phyloP scores from a whole-genome alignment of 1,140 invertebrate species.

The Diploscapter pachys region DNA sequence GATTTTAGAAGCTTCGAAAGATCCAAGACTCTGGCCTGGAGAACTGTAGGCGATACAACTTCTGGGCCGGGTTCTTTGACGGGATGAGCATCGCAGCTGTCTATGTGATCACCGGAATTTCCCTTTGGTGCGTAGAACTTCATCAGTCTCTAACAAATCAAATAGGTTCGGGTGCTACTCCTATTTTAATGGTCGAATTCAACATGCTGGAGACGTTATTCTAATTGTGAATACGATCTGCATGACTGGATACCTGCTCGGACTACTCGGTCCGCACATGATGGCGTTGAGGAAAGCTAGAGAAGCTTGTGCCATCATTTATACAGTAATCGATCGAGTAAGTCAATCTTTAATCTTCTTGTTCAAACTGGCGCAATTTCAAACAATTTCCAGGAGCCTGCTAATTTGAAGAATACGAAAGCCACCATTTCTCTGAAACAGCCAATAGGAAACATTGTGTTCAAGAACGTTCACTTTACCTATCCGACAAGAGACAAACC shows the following conservation, averaged over 20 bases:
- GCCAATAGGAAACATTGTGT: conserved; percentile 36
- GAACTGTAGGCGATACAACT: conserved; percentile 21
- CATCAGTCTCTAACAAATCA: background rate
- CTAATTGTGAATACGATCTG: conserved; percentile 27
- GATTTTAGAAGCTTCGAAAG: conserved; percentile 44
- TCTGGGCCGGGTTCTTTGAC: conserved; percentile 37
- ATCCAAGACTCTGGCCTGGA: background rate
- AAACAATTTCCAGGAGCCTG: background rate
- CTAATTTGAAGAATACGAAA: background rate
- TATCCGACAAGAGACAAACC: conserved; percentile 50
- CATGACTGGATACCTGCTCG: conserved; percentile 43
- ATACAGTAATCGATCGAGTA: conserved; percentile 62
- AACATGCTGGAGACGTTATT: conserved; percentile 43
- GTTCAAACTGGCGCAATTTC: background rate
- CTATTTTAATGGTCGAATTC: conserved; percentile 31
- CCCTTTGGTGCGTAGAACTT: conserved; percentile 19
- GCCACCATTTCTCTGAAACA: conserved; percentile 36
- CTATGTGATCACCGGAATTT: conserved; percentile 29
- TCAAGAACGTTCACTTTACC: conserved; percentile 29
- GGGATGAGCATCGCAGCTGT: conserved; percentile 32
- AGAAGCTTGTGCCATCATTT: conserved; percentile 39
- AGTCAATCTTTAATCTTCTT: background rate
- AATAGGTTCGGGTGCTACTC: conserved; percentile 34
- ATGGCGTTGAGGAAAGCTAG: conserved; percentile 43
- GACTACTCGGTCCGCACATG: conserved; percentile 44